Percentiles rank a stretch among this genome's conserved stretches.
Evolutionary conservation across 1,140 invertebrate genomes (phyloP).

Genomic region (Trachelipus rathkii): DNA sequence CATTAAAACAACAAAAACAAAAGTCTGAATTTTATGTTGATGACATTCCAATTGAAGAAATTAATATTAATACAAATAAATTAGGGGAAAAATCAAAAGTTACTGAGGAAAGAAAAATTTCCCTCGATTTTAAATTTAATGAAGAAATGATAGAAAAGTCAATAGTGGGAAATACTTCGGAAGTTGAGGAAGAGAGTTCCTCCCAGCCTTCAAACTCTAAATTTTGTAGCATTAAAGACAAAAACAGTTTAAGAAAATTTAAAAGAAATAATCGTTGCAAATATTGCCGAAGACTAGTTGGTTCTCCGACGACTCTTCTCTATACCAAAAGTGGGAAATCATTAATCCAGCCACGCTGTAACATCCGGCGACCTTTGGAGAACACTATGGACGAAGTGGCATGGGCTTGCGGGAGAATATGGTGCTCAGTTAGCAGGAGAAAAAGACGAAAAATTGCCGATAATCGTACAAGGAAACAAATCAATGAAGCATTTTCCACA

Average conservation of each 20-base stretch:
- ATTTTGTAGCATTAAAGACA: neutral
- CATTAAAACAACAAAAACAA: neutral
- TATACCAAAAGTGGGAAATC: neutral
- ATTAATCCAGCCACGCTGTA: neutral
- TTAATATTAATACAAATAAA: neutral
- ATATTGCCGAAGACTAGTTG: neutral
- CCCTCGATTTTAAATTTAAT: neutral
- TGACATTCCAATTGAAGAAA: neutral
- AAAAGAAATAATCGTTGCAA: neutral
- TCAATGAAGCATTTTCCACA: constrained; percentile 1
- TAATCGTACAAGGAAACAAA: neutral
- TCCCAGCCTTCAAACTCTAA: neutral
- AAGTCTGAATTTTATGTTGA: neutral
- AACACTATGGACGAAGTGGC: neutral
- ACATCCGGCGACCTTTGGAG: neutral
- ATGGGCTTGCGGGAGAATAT: neutral
- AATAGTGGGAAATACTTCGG: neutral
- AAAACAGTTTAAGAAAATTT: neutral
- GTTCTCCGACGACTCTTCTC: neutral
- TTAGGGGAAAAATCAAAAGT: neutral
- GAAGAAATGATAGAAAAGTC: neutral
- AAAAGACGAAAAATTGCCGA: neutral
- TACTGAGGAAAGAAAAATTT: neutral
- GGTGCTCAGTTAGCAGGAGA: neutral
- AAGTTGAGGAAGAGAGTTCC: neutral